Base-by-base conservation (phyloP, 2,888 invertebrate species). In the Erebia ligea region DNA sequence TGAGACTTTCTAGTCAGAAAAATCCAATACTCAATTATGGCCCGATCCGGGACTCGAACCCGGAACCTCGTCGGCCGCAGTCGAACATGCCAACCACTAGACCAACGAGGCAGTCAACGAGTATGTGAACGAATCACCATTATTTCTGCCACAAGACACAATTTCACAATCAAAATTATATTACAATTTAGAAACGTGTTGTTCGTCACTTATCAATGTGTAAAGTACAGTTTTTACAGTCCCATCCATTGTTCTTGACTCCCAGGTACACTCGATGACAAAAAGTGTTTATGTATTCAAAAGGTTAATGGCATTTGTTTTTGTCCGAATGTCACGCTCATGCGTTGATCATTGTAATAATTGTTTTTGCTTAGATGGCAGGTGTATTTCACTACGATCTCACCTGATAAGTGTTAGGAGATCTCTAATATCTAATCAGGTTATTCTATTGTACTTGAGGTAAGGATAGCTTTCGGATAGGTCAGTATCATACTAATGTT, bases 241-340 rank as follows among this genome's bases (percentile, higher is more conserved):
- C 42, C 13, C 56, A 57, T 45, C 69, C 69, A 72, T 72, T 72
- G 72, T 72, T 69, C 57, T 65, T 21, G 50, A 67, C 69, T 72
- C 66, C 58, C 71, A 70, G 68, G 21, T 15, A 19, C 62, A 64
- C 50, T 34, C 8, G n/a, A 58, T 71, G 69, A 70, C 69, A 73
- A 67, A 71, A 70, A 69, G 52, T 45, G 40, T 34, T n/a, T 45
- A n/a, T 11, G 21, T 57, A 25, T 57, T 57, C 56, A 42, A 45
- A 68, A 15, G 70, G 72, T 70, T 61, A 67, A 65, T 56, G 72
- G 70, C 72, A 59, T 61, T 17, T 13, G n/a, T 62, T 48, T 62
- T 62, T 62, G 62, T 62, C 48, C 21, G 45, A 13, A 40, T 17
- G 45, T 13, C 61, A 45, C 13, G 59, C 8, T 57, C 25, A 25